Evolutionary conservation across 92 coral and sea anemone genomes (phyloP).

Genomic region (Ricordea florida): DNA sequence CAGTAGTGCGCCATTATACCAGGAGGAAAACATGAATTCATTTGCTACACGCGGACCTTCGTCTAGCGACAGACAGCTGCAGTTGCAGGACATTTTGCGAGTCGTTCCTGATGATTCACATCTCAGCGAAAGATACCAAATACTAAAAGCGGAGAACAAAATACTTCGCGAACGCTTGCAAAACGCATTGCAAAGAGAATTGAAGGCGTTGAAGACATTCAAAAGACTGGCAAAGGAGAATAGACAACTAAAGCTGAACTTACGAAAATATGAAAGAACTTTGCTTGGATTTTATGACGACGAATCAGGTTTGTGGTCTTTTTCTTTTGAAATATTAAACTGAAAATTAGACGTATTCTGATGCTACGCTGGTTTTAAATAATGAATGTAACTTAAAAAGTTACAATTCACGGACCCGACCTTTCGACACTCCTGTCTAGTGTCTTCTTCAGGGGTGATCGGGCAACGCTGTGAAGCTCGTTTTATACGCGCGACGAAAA

Average conservation of each 20-base stretch:
- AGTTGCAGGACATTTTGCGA: slow-evolving; percentile 27
- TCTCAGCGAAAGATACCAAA: slow-evolving; percentile 76
- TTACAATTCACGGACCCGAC: too few species aligned
- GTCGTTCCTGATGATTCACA: slow-evolving; percentile 60
- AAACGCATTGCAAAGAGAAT: slow-evolving; percentile 95
- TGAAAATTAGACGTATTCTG: background rate
- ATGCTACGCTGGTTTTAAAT: too few species aligned
- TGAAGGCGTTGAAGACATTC: slow-evolving; percentile 97
- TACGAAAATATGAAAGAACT: slow-evolving; percentile 83
- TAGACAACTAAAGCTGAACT: slow-evolving; percentile 81
- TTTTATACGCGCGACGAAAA: background rate
- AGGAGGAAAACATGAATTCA: slow-evolving; percentile 75
- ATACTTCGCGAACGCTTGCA: slow-evolving; percentile 94
- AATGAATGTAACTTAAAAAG: too few species aligned
- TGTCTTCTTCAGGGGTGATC: too few species aligned
- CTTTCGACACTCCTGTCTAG: too few species aligned
- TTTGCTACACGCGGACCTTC: slow-evolving; percentile 18
- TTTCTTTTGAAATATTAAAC: background rate
- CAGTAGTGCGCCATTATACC: background rate
- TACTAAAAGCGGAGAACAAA: slow-evolving; percentile 91
- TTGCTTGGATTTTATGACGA: slow-evolving; percentile 84
- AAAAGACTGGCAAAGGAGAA: slow-evolving; percentile 94
- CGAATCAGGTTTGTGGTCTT: slow-evolving; percentile 66
- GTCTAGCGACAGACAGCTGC: background rate
- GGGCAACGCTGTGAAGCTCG: too few species aligned